phyloP scores from a whole-genome alignment of 2,113 vertebrate species.

The Megaceryle maxima region DNA sequence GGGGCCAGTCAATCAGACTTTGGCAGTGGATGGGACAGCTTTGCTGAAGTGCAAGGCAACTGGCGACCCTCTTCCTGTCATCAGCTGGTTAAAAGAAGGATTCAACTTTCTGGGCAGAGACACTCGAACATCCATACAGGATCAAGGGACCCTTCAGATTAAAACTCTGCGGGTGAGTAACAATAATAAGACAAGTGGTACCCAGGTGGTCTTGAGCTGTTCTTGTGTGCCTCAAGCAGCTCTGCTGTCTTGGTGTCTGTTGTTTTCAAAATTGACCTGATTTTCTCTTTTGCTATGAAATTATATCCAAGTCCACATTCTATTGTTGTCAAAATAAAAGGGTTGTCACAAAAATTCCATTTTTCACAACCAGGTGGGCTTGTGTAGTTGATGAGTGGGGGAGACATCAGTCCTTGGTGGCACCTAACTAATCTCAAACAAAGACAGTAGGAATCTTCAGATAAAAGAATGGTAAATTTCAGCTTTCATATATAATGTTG shows the following conservation, averaged over 20 bases:
- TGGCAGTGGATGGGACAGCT: constrained; percentile 89
- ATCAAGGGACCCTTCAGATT: constrained; percentile 93
- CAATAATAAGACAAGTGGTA: accelerated
- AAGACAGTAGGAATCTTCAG: too few species aligned
- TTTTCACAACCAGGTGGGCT: too few species aligned
- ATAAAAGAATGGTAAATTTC: background rate
- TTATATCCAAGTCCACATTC: background rate
- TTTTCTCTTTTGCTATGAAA: background rate
- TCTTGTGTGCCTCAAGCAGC: background rate
- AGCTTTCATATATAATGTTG: background rate
- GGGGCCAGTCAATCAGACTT: constrained; percentile 93
- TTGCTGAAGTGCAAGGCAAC: constrained; percentile 95
- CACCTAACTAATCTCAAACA: too few species aligned
- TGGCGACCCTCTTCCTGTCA: constrained; percentile 90
- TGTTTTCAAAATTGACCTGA: background rate
- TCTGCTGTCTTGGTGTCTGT: background rate
- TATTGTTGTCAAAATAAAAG: background rate
- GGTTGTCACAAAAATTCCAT: too few species aligned
- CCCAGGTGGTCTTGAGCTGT: accelerated
- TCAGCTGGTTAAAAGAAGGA: constrained; percentile 98
- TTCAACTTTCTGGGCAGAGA: constrained; percentile 93
- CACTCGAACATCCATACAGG: constrained; percentile 89
- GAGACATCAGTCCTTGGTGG: too few species aligned
- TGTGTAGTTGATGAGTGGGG: too few species aligned
- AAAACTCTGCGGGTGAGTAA: constrained; percentile 86